Percentiles rank a stretch among this genome's conserved stretches.
These are phyloP conservation scores for Psittacara wagleri DNA, from an alignment of 2,113 vertebrate genomes.

Conservation along the genomic window DNA sequence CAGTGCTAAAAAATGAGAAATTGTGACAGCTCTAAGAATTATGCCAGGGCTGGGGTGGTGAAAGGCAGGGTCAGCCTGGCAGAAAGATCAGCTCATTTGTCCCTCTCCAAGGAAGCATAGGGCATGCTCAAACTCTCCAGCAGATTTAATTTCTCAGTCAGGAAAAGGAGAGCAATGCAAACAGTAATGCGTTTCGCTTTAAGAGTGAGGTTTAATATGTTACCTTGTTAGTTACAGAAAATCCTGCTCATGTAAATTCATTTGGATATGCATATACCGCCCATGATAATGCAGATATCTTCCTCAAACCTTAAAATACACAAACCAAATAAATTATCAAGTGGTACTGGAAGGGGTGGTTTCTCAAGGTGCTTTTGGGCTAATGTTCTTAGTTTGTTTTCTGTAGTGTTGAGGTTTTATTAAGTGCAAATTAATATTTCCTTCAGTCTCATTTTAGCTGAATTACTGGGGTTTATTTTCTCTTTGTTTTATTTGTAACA, in stretches of 20 bases:
- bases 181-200: not conserved
- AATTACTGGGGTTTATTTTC: not conserved
- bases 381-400: not conserved
- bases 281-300: not conserved
- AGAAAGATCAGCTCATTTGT: not conserved
- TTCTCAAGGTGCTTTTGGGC: not conserved
- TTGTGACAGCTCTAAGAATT: not conserved
- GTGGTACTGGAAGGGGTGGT: not conserved
- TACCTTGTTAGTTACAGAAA: not conserved
- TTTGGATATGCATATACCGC: not conserved
- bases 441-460: not conserved
- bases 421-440: not conserved
- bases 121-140: not conserved
- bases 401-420: not conserved
- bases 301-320: not conserved
- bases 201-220: not conserved
- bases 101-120: not conserved
- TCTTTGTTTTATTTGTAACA: slow-evolving; percentile 8
- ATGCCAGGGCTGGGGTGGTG: not conserved
- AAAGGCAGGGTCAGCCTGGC: not conserved
- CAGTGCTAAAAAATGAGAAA: not conserved
- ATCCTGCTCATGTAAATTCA: not conserved
- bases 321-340: not conserved
- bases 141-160: not conserved
- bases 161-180: not conserved